A percentile compares a stretch with the other conserved stretches of the same genome.
Evolutionary conservation across 2,113 vertebrate genomes (phyloP).

Genomic region (Scolopax mira): DNA sequence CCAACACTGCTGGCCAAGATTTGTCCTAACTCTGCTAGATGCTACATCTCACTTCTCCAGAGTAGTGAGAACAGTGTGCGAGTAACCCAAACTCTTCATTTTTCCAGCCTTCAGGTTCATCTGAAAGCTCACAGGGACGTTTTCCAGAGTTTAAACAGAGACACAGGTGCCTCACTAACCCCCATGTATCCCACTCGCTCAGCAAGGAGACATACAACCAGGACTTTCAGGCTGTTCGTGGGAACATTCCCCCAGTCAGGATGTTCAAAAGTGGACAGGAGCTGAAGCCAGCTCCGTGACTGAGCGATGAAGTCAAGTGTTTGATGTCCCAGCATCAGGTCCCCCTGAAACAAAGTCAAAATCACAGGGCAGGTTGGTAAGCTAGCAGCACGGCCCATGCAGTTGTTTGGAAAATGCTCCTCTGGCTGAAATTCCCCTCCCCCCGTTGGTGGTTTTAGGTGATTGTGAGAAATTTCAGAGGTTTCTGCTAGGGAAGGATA

Average conservation of each 20-base stretch:
- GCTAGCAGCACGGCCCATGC: not conserved
- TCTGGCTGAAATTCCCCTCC: not conserved
- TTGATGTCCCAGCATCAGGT: not conserved
- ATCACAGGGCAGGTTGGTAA: not conserved
- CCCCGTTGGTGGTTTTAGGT: not conserved
- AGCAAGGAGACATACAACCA: not conserved
- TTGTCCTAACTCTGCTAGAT: not conserved
- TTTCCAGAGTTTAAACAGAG: not conserved
- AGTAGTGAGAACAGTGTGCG: not conserved
- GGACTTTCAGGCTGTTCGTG: not conserved
- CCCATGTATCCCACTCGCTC: fast-evolving
- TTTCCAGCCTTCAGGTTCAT: not conserved
- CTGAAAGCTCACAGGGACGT: not conserved
- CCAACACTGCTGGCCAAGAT: not conserved
- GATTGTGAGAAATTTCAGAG: not conserved
- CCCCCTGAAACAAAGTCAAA: not conserved
- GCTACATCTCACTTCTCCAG: not conserved
- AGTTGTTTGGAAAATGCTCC: not conserved
- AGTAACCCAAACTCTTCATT: not conserved
- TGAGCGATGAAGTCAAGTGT: not conserved
- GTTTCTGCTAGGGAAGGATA: not conserved
- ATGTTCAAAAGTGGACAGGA: fast-evolving
- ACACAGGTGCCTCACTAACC: not conserved
- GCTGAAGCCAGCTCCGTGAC: not conserved
- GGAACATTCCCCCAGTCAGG: not conserved